Percentiles rank a stretch among this genome's conserved stretches.
Conservation (phyloP, 2,113 vertebrate genomes). For the Cisticola juncidis region DNA sequence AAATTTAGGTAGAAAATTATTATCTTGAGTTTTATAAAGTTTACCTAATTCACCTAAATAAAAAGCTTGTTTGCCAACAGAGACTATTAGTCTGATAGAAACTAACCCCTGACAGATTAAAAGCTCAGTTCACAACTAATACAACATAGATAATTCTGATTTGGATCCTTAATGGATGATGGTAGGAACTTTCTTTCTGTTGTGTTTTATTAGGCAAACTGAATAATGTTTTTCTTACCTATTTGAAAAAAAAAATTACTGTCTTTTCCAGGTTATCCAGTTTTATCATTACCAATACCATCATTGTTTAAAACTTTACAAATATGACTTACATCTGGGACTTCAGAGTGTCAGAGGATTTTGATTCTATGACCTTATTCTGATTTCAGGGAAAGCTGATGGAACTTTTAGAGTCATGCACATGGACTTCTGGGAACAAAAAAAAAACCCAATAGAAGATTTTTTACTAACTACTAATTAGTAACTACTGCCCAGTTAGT, state of each 20-base stretch:
- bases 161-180: neutral
- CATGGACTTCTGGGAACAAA: neutral
- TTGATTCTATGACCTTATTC: neutral
- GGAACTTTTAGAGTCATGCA: neutral
- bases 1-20: neutral
- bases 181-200: neutral
- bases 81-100: neutral
- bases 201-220: neutral
- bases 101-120: neutral
- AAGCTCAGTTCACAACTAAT: neutral
- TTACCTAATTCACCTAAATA: neutral
- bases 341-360: neutral
- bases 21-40: neutral
- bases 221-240: neutral
- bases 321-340: neutral
- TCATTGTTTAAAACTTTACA: neutral
- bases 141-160: neutral
- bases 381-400: neutral
- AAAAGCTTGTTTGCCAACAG: neutral
- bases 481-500: neutral
- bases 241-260: neutral
- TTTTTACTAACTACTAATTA: no score
- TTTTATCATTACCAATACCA: neutral
- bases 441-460: neutral
- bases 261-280: neutral